Evolutionary conservation across 2,797 vertebrate species (phyloP), one percentile per base, ranked within the genome.

Genomic region (Microcaecilia unicolor): DNA sequence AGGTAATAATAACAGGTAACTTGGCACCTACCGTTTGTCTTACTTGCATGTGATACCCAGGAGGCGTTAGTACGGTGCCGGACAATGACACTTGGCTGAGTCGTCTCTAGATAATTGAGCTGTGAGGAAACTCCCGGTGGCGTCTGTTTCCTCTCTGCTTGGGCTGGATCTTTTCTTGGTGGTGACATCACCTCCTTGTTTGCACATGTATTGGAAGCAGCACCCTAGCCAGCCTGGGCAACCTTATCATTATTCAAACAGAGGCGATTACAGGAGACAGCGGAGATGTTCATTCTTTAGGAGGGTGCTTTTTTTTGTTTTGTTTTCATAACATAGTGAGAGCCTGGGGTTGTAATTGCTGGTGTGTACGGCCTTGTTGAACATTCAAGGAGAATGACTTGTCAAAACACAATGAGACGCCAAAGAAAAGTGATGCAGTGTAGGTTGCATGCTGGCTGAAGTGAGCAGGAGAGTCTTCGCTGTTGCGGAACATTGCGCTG

Each of bases 391-490:
- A 59, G 54, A 43, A 44, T 31, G 25, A 50, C 51, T 55, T 65
- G 60, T 69, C 62, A 51, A 57, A 67, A 59, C 51, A 58, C 45
- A 59, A 45, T 44, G 20, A 44, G 49, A 34, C 20, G 45, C 45
- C 55, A 46, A 10, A 27, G 42, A 63, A 42, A 29, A 41, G 24
- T 15, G 35, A 59, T 48, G 32, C 18, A 57, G 60, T n/a, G 48
- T 52, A 49, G 32, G 56, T 44, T 52, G 39, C 29, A 36, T 44
- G 30, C 43, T 51, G 47, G 6, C 40, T 14, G 49, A 61, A 55
- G 50, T 39, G 31, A 37, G 15, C 57, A 11, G 35, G 55, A 15
- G 18, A 11, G 25, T 9, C 4, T 18, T 18, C n/a, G n/a, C n/a
- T n/a, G n/a, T n/a, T n/a, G n/a, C n/a, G n/a, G n/a, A n/a, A n/a